A percentile compares a stretch with the other conserved stretches of the same genome.
These are phyloP conservation scores for Propithecus coquereli DNA, from an alignment of 2,113 vertebrate genomes.

Conservation along the genomic window DNA sequence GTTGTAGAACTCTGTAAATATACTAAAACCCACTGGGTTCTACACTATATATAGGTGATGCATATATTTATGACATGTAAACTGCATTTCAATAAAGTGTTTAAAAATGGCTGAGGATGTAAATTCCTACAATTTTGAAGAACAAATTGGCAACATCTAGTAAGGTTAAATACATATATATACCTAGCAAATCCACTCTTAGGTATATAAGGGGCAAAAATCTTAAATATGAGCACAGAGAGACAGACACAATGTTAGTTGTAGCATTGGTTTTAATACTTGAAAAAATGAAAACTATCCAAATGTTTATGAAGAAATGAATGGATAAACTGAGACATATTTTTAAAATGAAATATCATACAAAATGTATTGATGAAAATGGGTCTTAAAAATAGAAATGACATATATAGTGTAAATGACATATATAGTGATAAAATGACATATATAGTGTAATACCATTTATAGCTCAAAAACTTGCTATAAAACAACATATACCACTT, in stretches of 20 bases:
- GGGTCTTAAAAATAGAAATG: neutral
- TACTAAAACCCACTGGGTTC: neutral
- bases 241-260: neutral
- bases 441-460: neutral
- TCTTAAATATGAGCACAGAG: neutral
- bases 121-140: neutral
- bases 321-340: neutral
- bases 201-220: neutral
- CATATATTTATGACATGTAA: neutral
- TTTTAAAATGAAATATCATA: conserved; percentile 3
- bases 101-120: neutral
- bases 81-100: conserved; percentile 2
- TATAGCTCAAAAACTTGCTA: neutral
- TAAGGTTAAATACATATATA: neutral
- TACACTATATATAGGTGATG: neutral
- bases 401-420: neutral
- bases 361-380: neutral
- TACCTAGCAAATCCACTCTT: neutral
- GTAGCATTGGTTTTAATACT: neutral
- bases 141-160: neutral
- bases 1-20: conserved; percentile 5
- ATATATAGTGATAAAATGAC: neutral
- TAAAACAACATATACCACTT: neutral
- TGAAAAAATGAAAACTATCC: neutral
- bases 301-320: conserved; percentile 21